phyloP scores from a whole-genome alignment of 2,888 invertebrate genomes.

The Diarsia rubi region DNA sequence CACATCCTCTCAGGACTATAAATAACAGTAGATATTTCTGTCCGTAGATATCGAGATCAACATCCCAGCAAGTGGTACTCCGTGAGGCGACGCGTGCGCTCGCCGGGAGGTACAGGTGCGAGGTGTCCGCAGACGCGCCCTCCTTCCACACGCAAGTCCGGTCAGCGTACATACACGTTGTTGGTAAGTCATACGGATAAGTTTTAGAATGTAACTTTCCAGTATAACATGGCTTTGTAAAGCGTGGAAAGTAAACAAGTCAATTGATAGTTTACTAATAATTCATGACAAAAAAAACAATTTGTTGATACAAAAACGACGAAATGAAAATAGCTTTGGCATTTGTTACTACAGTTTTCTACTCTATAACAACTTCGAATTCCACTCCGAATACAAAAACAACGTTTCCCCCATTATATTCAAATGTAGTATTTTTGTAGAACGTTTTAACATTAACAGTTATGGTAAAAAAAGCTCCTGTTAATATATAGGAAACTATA shows the following conservation, averaged over 20 bases:
- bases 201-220: not conserved
- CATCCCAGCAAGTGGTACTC: constrained; percentile 92
- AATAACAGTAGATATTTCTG: constrained; percentile 7
- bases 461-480: not conserved
- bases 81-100: constrained; percentile 92
- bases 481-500: not conserved
- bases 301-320: too few relatives aligned
- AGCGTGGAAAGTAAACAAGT: too few relatives aligned
- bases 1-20: not conserved
- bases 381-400: too few relatives aligned
- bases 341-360: too few relatives aligned
- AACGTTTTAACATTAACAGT: not conserved
- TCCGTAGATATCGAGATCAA: constrained; percentile 92
- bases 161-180: constrained; percentile 93
- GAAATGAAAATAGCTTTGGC: too few relatives aligned
- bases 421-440: not conserved
- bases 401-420: too few relatives aligned
- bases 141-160: constrained; percentile 93
- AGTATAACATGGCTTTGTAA: too few relatives aligned
- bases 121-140: constrained; percentile 94
- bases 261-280: too few relatives aligned
- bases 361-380: too few relatives aligned
- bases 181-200: constrained; percentile 90
- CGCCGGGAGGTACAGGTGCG: constrained; percentile 93
- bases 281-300: too few relatives aligned